Percentiles rank a stretch among this genome's conserved stretches.
phyloP scores from a whole-genome alignment of 1,140 invertebrate species.

The Tigriopus japonicus region DNA sequence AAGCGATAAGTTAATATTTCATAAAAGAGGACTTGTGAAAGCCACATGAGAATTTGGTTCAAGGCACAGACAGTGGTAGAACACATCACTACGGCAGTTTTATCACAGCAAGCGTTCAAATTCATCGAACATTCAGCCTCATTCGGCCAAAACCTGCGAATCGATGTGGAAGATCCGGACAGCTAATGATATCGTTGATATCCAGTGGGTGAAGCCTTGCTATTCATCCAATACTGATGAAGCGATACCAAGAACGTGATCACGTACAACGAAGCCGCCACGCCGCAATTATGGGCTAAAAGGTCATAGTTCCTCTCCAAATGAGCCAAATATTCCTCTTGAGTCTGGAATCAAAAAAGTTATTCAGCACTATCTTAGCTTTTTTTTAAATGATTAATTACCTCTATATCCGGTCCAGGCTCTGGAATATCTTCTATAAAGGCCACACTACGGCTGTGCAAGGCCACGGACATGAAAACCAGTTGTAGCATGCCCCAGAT shows the following conservation, averaged over 20 bases:
- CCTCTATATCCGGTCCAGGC: not conserved
- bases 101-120: no score
- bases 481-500: not conserved
- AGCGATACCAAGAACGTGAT: not conserved
- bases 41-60: no score
- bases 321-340: not conserved
- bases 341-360: no score
- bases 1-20: no score
- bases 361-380: no score
- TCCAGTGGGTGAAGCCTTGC: not conserved
- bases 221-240: not conserved
- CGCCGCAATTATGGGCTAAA: not conserved
- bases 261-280: not conserved
- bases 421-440: not conserved
- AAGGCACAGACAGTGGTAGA: no score
- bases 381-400: no score
- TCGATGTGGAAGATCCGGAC: no score
- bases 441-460: not conserved
- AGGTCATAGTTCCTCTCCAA: not conserved
- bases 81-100: no score
- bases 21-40: no score
- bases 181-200: not conserved
- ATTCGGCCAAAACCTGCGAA: no score
- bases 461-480: not conserved
- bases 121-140: no score